phyloP scores from a whole-genome alignment of 2,113 vertebrate genomes.

The Megaceryle maxima region DNA sequence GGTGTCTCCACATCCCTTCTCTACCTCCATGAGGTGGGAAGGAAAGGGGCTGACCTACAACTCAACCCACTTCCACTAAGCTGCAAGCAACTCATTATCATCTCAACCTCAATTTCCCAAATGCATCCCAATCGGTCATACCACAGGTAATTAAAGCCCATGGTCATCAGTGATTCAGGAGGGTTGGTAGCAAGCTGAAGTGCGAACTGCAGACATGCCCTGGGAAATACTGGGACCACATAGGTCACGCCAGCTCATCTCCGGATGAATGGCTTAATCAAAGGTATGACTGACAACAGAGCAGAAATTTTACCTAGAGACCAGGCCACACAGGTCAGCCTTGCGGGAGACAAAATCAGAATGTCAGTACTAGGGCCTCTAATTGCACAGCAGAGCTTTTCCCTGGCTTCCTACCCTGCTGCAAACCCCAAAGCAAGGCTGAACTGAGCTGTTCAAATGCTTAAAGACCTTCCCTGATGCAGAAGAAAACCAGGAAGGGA shows the following conservation, averaged over 20 bases:
- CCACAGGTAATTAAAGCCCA: background rate
- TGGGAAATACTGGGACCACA: background rate
- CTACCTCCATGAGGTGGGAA: background rate
- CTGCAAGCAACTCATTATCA: background rate
- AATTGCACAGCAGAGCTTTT: background rate
- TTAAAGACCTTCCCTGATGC: background rate
- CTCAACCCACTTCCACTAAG: background rate
- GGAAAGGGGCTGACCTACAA: background rate
- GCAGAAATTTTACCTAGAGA: background rate
- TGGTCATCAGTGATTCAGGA: background rate
- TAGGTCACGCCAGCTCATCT: background rate
- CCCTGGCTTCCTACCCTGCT: background rate
- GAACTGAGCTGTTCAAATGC: accelerated
- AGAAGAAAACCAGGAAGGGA: background rate
- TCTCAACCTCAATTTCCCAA: background rate
- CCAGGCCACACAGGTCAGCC: background rate
- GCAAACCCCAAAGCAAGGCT: background rate
- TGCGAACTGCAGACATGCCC: accelerated
- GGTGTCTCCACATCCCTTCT: background rate
- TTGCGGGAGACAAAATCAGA: background rate
- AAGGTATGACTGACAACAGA: background rate
- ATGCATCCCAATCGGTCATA: accelerated
- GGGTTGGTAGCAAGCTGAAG: accelerated
- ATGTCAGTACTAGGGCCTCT: background rate
- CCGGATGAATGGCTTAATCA: background rate